Percentiles rank a stretch among this genome's conserved stretches.
These are phyloP conservation scores for Azemiops feae DNA, from an alignment of 2,113 vertebrate species.

Conservation along the genomic window DNA sequence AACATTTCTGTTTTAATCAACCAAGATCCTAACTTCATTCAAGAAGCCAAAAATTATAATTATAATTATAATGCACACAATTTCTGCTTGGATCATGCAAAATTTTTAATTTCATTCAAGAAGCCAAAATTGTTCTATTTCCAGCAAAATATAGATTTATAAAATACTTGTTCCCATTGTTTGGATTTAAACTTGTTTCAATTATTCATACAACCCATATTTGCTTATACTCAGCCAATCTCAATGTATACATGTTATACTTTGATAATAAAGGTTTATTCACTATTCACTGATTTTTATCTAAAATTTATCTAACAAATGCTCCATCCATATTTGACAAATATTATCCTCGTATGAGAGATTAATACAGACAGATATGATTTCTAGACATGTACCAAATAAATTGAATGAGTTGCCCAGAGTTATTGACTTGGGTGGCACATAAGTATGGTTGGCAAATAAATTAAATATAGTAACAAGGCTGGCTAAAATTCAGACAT, in stretches of 20 bases:
- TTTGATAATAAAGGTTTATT: too few relatives aligned
- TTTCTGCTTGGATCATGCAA: background rate
- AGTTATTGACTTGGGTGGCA: background rate
- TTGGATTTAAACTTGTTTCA: background rate
- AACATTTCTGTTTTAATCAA: too few relatives aligned
- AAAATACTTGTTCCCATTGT: background rate
- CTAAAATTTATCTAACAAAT: background rate
- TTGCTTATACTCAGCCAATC: too few relatives aligned
- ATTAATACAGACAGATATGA: background rate
- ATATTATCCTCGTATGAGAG: background rate
- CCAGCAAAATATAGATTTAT: background rate
- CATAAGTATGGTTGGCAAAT: background rate
- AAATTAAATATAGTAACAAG: background rate
- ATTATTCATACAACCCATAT: too few relatives aligned
- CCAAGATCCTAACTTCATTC: too few relatives aligned
- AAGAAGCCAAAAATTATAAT: too few relatives aligned
- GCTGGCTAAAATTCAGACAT: background rate
- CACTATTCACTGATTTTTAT: background rate
- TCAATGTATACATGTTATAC: too few relatives aligned
- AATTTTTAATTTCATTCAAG: background rate
- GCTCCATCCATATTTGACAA: background rate
- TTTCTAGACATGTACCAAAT: background rate
- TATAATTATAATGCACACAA: too few relatives aligned
- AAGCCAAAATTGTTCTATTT: background rate
- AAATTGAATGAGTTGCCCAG: background rate